Conservation (phyloP, 2,797 vertebrate genomes). For the Oophaga sylvatica region DNA sequence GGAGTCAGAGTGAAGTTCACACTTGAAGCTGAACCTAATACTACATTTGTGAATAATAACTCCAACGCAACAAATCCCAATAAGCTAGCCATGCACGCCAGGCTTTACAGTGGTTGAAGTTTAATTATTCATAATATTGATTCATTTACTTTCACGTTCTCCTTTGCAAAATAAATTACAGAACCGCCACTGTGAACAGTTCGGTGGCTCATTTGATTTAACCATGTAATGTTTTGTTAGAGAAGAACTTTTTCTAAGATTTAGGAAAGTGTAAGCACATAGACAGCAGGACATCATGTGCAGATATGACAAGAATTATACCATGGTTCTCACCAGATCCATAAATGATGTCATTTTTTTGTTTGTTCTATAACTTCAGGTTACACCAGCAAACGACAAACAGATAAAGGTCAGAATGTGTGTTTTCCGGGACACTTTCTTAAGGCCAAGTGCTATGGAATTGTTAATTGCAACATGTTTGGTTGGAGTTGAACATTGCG, state of each 20-base stretch:
- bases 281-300: background rate
- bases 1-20: background rate
- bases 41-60: background rate
- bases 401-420: background rate
- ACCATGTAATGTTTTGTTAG: background rate
- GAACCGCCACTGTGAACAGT: background rate
- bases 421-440: background rate
- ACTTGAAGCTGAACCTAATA: background rate
- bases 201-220: background rate
- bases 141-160: background rate
- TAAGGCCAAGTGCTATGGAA: background rate
- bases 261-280: background rate
- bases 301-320: background rate
- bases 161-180: background rate
- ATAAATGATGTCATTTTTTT: background rate
- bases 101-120: background rate
- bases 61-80: background rate
- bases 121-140: constrained; percentile 11
- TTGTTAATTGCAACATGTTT: background rate
- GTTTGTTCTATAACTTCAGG: background rate
- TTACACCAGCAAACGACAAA: background rate
- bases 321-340: background rate
- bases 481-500: background rate
- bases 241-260: background rate
- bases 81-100: background rate